phyloP scores from a whole-genome alignment of 2,888 invertebrate genomes.

The Pogonocherus hispidulus region DNA sequence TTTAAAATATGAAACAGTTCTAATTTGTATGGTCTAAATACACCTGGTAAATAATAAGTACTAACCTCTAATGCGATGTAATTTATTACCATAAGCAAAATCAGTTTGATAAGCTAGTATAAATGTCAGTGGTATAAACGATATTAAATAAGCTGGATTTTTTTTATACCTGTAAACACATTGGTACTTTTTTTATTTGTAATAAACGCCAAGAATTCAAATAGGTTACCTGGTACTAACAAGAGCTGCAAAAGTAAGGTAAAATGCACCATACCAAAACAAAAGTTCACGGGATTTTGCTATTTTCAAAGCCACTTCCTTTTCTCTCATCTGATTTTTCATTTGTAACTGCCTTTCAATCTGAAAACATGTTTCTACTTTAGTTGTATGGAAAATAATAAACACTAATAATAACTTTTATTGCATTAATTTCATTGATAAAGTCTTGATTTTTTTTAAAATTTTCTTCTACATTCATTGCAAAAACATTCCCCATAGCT shows the following conservation, averaged over 20 bases:
- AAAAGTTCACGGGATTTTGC: constrained; percentile 81
- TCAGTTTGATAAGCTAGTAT: constrained; percentile 81
- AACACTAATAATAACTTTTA: constrained; percentile 70
- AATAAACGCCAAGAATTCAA: neutral
- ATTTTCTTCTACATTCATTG: constrained; percentile 77
- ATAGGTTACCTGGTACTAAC: constrained; percentile 69
- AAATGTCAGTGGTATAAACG: constrained; percentile 81
- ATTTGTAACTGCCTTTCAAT: constrained; percentile 86
- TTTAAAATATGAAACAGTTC: neutral
- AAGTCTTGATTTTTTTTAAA: constrained; percentile 80
- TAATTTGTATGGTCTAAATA: neutral
- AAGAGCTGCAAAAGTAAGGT: constrained; percentile 72
- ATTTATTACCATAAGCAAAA: constrained; percentile 83
- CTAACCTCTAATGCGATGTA: constrained; percentile 81
- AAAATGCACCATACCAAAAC: constrained; percentile 81
- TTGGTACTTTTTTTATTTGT: neutral
- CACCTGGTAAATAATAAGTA: constrained; percentile 54
- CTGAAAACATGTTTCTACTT: constrained; percentile 65
- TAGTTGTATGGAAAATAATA: constrained; percentile 10
- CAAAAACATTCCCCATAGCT: constrained; percentile 74
- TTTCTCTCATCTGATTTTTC: constrained; percentile 83
- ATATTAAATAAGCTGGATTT: constrained; percentile 74
- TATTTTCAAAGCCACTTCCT: constrained; percentile 79
- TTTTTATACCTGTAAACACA: constrained; percentile 63
- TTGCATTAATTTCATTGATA: constrained; percentile 76